A percentile compares a stretch with the other conserved stretches of the same genome.
Evolutionary conservation across 2,113 vertebrate species (phyloP).

Genomic region (Grantiella picta): DNA sequence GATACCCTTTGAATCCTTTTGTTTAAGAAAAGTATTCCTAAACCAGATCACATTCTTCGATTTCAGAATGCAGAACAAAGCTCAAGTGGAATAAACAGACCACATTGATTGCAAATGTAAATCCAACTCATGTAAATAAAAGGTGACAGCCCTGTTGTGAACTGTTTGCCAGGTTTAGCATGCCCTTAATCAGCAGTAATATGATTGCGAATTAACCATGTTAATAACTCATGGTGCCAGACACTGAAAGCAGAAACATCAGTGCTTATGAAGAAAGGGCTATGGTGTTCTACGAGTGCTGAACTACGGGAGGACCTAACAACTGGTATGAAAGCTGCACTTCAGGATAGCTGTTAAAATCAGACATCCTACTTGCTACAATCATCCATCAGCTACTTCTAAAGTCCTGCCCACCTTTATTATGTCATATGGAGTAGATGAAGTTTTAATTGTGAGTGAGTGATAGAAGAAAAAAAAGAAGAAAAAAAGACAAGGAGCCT

Average conservation of each 20-base stretch:
- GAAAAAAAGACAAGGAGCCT: neutral
- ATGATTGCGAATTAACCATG: neutral
- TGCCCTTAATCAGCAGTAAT: neutral
- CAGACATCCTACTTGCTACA: constrained; percentile 20
- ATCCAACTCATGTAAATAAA: neutral
- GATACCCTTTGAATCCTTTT: neutral
- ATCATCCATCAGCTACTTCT: constrained; percentile 12
- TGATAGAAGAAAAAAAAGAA: neutral
- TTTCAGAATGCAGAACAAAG: neutral
- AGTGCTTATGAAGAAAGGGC: neutral
- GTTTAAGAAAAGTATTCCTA: neutral
- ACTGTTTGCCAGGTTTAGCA: neutral
- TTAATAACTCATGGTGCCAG: neutral
- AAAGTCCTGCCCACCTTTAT: constrained; percentile 31
- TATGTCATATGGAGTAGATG: constrained; percentile 22
- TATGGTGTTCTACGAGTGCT: neutral
- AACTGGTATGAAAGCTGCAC: neutral
- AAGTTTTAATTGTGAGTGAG: constrained; percentile 21
- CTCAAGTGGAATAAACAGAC: neutral
- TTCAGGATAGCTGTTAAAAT: constrained; percentile 4
- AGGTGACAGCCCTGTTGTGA: neutral
- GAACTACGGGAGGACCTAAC: neutral
- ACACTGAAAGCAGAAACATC: neutral
- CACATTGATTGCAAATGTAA: neutral
- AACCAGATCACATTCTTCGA: neutral